Base-by-base conservation (phyloP, 2,888 invertebrate species). In the Nomada hirtipes region DNA sequence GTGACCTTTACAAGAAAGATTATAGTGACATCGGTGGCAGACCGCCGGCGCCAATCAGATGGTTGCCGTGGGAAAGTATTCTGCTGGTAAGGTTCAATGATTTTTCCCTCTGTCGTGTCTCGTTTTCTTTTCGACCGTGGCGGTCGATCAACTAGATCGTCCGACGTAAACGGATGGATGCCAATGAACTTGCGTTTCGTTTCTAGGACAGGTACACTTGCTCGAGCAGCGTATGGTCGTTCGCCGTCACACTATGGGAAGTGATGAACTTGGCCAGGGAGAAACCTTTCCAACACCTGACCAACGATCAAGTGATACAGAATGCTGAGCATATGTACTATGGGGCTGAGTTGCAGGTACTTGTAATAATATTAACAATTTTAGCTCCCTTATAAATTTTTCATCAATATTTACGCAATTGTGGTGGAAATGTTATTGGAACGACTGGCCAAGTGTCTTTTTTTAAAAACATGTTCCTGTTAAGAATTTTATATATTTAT, bases 51-150 rank as follows among this genome's bases (percentile, higher is more conserved):
- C 96, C 96, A 50, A 95, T 96, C 79, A 94, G 96, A 88, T 96
- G 96, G 96, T 92, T 96, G 86, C 95, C 96, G 59, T 96, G 96
- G 96, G 96, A 96, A 91, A 95, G 96, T 88, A 95, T 96, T 89
- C 93, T 96, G 60, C 90, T 96, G 94, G 96, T 96, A 94, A 73
- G 70, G 1, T 13, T 57, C 36, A 73, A 69, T 53, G 15, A 57
- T 76, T 57, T 73, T 26, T 55, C 70, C 18, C 44, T 42, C 10
- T 15, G 18, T n/a, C 55, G 2, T 4, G 50, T 67, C 67, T 36
- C 36, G 57, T 63, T 77, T 36, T 23, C 61, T 26, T 18, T 52
- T 52, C 68, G 72, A 80, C 55, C 65, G 65, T 53, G 53, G n/a
- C 23, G 47, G 18, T 52, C 47, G 13, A 47, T 36, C 36, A 36